Evolutionary conservation across 2,797 vertebrate genomes (phyloP), one percentile per base, ranked within the genome.

Genomic region (Lemur catta): DNA sequence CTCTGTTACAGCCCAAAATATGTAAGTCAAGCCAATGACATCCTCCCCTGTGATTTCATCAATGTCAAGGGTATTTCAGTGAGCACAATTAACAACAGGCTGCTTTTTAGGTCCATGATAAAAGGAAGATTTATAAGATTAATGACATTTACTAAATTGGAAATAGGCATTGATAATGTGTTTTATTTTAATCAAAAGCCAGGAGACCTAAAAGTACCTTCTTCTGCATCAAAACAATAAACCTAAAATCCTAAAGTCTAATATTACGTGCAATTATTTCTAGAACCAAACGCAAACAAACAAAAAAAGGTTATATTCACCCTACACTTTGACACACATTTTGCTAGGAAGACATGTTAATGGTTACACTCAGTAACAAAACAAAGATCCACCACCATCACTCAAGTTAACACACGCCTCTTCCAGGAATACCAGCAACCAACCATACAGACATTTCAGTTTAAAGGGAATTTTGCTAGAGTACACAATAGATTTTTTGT

Each of bases 151-250:
- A 88, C 55, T 74, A 55, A 80, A 93, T 69, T 35, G 55, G 41
- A 55, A 14, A 84, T 2, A 89, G 18, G 57, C 35, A 59, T 4
- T 59, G 38, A 78, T 17, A 55, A 48, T 30, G 33, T 46, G 10
- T 14, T 92, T 87, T 82, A 43, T 75, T 86, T 80, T 59, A 52
- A 61, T 69, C 74, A 86, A 78, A 95, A 95, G 59, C n/a, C 63
- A 63, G 38, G 12, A 74, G 18, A 95, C 69, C 79, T 88, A 26
- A 26, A 59, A 69, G 72, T 65, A 35, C 12, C 55, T 35, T 82
- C 35, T 59, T 74, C 63, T 79, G 33, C 57, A 75, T 69, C 48
- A 59, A 78, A 95, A 48, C 72, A 88, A 93, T 74, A 95, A 76
- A 78, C 48, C 17, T 75, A 59, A 93, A 88, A 12, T 74, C 63